Evolutionary conservation across 2,797 vertebrate genomes (phyloP), one percentile per base, ranked within the genome.

Genomic region (Hypotaenidia okinawae): DNA sequence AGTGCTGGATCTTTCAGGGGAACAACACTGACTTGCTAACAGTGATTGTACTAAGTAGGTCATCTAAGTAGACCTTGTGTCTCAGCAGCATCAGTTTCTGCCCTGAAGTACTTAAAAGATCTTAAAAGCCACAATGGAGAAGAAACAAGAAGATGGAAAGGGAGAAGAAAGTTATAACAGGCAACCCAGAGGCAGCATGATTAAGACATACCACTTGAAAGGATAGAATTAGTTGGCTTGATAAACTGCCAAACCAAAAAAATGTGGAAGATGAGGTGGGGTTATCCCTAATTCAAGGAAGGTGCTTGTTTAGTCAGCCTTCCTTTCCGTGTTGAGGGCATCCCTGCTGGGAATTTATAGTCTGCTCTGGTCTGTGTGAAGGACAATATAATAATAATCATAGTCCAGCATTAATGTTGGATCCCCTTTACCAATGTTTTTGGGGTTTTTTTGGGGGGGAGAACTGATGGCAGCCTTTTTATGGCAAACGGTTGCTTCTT

Each of bases 21-120:
- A 85, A 5, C 58, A 84, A 27, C 49, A 57, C 19, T 88, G 35
- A 35, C 15, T 70, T 58, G 33, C 62, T 92, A 70, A 64, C 18
- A 67, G 47, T 0, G 5, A 68, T 85, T 86, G 61, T 55, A 81
- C 19, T 80, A 95, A 92, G 67, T 84, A 93, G 94, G 94, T 95
- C 94, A 95, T 51, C 62, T 52, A 55, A 73, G 62, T 19, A 89
- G 37, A 66, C 37, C 33, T 12, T 30, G 27, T 58, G 73, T 79
- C 83, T 76, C 63, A 84, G 70, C 51, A 91, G 12, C 83, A 57
- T 82, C 5, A 0, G 16, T 82, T 95, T 92, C 63, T 90, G 35
- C 45, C 62, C 70, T 76, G 59, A 61, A 92, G 43, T 66, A 41
- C 23, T 92, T 93, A 47, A 78, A 88, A 84, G 35, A 41, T 59